A percentile compares a stretch with the other conserved stretches of the same genome.
Evolutionary conservation across 2,797 vertebrate genomes (phyloP).

Genomic region (Champsocephalus esox): DNA sequence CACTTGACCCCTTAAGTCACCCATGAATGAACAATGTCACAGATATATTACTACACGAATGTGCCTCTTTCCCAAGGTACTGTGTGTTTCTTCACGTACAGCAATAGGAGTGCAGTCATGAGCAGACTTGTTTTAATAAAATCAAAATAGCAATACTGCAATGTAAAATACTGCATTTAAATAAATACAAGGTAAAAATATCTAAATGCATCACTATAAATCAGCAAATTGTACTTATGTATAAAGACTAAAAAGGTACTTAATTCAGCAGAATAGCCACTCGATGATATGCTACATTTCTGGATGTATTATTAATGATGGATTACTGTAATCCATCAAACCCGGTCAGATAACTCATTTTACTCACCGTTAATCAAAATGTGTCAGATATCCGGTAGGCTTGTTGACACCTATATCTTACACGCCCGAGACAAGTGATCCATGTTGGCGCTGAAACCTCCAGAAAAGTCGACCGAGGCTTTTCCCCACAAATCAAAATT

Average conservation of each 20-base stretch:
- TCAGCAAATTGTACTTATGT: not conserved
- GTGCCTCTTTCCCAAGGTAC: not conserved
- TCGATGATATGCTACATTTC: not conserved
- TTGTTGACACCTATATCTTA: not conserved
- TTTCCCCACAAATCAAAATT: conserved; percentile 17
- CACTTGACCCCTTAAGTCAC: not conserved
- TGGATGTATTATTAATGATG: not conserved
- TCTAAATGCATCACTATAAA: not conserved
- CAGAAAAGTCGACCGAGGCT: conserved; percentile 1
- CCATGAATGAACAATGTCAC: not conserved
- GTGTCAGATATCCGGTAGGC: not conserved
- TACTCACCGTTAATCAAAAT: conserved; percentile 45
- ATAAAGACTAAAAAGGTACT: not conserved
- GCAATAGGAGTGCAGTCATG: not conserved
- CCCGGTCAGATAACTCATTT: accelerated
- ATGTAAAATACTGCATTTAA: not conserved
- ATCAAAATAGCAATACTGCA: not conserved
- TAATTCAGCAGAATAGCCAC: not conserved
- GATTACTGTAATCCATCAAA: not conserved
- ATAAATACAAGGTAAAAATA: not conserved
- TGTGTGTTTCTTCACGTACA: not conserved
- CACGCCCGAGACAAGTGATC: conserved; percentile 29
- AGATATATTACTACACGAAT: not conserved
- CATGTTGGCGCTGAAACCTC: conserved; percentile 52
- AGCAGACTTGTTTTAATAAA: not conserved